Evolutionary conservation across 2,888 invertebrate species (phyloP).

Genomic region (Pogonocherus hispidulus): DNA sequence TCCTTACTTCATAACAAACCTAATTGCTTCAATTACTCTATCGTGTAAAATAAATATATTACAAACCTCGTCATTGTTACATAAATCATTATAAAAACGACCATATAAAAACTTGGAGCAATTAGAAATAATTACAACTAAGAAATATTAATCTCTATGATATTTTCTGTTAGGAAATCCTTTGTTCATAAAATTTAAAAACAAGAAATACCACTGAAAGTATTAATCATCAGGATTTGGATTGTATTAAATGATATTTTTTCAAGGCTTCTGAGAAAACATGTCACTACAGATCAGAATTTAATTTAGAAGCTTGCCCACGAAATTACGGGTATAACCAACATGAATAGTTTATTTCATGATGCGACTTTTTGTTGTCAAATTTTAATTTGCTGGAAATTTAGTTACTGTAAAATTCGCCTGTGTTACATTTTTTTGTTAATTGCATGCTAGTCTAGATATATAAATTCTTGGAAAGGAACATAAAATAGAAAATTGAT

Average conservation of each 20-base stretch:
- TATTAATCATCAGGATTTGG: not conserved
- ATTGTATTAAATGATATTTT: not conserved
- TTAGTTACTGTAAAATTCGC: no score
- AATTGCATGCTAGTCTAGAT: no score
- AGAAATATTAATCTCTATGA: not conserved
- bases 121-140: constrained; percentile 14
- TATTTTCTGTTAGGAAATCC: constrained; percentile 1
- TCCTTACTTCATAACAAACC: not conserved
- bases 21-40: constrained; percentile 2
- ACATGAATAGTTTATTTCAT: no score
- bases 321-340: not conserved
- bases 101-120: constrained; percentile 6
- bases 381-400: no score
- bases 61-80: not conserved
- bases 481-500: no score
- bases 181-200: not conserved
- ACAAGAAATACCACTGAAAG: not conserved
- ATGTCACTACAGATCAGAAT: not conserved
- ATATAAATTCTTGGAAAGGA: no score
- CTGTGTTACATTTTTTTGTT: no score
- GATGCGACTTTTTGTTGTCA: no score
- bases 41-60: not conserved
- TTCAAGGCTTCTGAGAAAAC: not conserved
- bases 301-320: not conserved
- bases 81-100: not conserved